Base-by-base conservation (phyloP, 2,888 invertebrate genomes). In the Spilarctia lutea region DNA sequence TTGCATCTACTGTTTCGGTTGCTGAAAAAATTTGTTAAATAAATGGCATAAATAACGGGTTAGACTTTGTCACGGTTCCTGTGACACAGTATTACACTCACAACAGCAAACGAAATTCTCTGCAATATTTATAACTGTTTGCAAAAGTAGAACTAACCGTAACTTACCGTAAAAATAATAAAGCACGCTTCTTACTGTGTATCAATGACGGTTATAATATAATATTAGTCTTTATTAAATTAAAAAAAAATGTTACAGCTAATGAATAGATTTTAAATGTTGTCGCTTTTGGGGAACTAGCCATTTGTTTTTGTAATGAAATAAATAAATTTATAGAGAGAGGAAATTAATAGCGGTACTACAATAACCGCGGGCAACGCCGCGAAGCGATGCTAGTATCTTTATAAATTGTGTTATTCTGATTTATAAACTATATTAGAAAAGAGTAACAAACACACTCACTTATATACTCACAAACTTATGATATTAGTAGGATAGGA, bases 21-120 rank as follows among this genome's bases (percentile, higher is more conserved):
- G 74, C n/a, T 20, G 71, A 75, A 76, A 75, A 74, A 68, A 72
- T 76, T 83, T 73, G 79, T 73, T 83, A 48, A 35, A 65, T 30
- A 81, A 75, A 83, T 76, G 27, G 48, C 68, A 56, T 72, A 35
- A 68, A 65, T 27, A 45, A 24, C 20, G 27, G 27, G 20, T 6
- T 68, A 52, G 11, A 48, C 52, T 52, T 66, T 13, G 65, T 66
- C 39, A 66, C 27, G 65, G 20, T n/a, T 66, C 20, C 39, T 39
- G 65, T 30, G 63, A 63, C 27, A 63, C 30, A 30, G 65, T n/a
- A 66, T 35, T 35, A 66, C 39, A 35, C 35, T 35, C n/a, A 66
- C 13, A 10, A 33, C 35, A 39, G 65, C 65, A 60, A 60, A 63
- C n/a, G 39, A 35, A n/a, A 39, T 66, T 35, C 24, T 7, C 24